Base-by-base conservation (phyloP, 2,888 invertebrate species). In the Sinohyriopsis cumingii region DNA sequence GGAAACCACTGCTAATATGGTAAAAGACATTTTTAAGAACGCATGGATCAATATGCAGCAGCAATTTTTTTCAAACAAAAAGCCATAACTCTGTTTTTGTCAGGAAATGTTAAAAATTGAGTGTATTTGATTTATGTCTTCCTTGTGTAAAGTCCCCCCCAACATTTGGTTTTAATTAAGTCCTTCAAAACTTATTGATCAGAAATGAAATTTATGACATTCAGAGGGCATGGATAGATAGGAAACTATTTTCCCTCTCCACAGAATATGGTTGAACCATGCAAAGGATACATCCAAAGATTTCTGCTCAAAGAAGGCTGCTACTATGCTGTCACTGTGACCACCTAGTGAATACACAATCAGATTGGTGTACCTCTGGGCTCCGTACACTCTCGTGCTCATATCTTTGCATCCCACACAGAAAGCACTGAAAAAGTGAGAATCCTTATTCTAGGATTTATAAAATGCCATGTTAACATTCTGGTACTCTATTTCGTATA, bases 351-450 rank as follows among this genome's bases (percentile, higher is more conserved):
- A 92, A 83, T 93, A 94, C 75, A 94, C 93, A 65, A 93, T 93
- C 70, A 98, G 93, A 87, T 97, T 96, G 28, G 92, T 91, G 80
- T 93, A 93, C 86, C 93, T 94, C 68, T 94, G 93, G 0, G 96
- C 90, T 0, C 95, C 94, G 89, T 95, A 96, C 60, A 99, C 92
- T 87, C 94, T 88, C 0, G 95, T 94, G n/a, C 94, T 93, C 87
- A 95, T 95, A 90, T 99, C 98, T 87, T 95, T 95, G 0, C 96
- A 95, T 0, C 98, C 98, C 15, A 95, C 94, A n/a, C 95, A 95
- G 18, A 99, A 90, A 56, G 97, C 92, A 86, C 92, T 92, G 78
- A 55, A 85, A 83, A 69, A 63, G 60, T 45, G 45, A 45, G 45
- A 45, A 45, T 45, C 12, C 12, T 45, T 45, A 45, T 45, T 45